A percentile compares a stretch with the other conserved stretches of the same genome.
Evolutionary conservation across 2,113 vertebrate genomes (phyloP).

Genomic region (Malurus elegans): DNA sequence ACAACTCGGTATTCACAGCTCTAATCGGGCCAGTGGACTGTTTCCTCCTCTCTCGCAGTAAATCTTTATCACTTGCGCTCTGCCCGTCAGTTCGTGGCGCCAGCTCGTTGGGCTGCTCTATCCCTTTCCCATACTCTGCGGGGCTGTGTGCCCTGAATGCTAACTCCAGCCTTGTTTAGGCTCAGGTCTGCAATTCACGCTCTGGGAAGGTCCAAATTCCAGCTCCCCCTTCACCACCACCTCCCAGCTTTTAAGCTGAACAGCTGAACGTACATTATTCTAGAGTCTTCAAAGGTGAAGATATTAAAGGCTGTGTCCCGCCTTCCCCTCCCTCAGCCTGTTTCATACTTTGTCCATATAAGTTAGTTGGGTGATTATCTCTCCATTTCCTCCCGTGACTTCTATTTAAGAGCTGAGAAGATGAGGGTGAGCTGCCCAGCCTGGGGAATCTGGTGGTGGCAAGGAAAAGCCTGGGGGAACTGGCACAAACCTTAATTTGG

Average conservation of each 20-base stretch:
- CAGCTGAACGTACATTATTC: fast-evolving
- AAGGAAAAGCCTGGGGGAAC: conserved; percentile 17
- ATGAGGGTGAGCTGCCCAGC: conserved; percentile 15
- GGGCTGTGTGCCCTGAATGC: conserved; percentile 63
- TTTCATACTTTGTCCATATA: conserved; percentile 22
- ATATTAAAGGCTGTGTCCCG: neutral
- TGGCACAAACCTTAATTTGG: conserved; percentile 37
- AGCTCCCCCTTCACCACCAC: neutral
- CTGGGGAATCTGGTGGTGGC: conserved; percentile 1
- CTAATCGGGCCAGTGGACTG: conserved; percentile 77
- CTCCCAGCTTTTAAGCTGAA: neutral
- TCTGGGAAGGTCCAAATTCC: neutral
- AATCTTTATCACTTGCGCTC: conserved; percentile 80
- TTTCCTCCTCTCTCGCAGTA: conserved; percentile 79
- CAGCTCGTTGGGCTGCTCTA: conserved; percentile 74
- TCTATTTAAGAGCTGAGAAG: neutral
- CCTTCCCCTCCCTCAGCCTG: neutral
- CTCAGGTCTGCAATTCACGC: neutral
- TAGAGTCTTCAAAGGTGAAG: neutral
- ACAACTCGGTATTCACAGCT: conserved; percentile 80
- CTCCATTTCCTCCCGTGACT: neutral
- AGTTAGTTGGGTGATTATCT: neutral
- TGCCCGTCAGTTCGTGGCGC: conserved; percentile 77
- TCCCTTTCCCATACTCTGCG: conserved; percentile 47
- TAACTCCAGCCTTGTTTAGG: conserved; percentile 49